Evolutionary conservation across 2,888 invertebrate species (phyloP).

Genomic region (Luffia ferchaultella): DNA sequence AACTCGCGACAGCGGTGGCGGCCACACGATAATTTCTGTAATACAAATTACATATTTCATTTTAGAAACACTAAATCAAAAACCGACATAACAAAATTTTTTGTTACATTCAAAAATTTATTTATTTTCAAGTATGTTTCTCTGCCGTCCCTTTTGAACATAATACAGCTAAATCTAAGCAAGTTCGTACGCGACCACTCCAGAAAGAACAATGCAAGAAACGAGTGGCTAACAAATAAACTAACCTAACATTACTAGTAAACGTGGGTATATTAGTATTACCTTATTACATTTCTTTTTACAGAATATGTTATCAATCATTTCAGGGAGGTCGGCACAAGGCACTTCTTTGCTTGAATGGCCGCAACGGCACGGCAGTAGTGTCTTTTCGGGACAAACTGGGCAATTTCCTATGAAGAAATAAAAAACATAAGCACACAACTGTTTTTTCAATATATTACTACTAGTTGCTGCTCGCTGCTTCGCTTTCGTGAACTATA

Average conservation of each 20-base stretch:
- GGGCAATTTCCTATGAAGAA: conserved; percentile 74
- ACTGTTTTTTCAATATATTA: neutral
- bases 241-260: too few species aligned
- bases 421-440: conserved; percentile 50
- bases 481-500: too few species aligned
- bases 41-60: neutral
- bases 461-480: too few species aligned
- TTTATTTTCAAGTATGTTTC: too few species aligned
- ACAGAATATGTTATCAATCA: conserved; percentile 81
- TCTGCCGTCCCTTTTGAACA: too few species aligned
- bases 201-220: too few species aligned
- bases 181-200: too few species aligned
- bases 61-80: neutral
- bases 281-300: conserved; percentile 91
- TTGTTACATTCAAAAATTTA: neutral
- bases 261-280: too few species aligned
- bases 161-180: too few species aligned
- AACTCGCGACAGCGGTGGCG: conserved; percentile 89
- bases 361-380: conserved; percentile 85
- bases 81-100: neutral
- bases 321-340: conserved; percentile 75
- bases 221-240: too few species aligned
- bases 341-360: conserved; percentile 83
- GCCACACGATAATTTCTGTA: conserved; percentile 79
- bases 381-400: conserved; percentile 77